phyloP scores from a whole-genome alignment of 2,797 vertebrate genomes.

The Rhadinocentrus ornatus region DNA sequence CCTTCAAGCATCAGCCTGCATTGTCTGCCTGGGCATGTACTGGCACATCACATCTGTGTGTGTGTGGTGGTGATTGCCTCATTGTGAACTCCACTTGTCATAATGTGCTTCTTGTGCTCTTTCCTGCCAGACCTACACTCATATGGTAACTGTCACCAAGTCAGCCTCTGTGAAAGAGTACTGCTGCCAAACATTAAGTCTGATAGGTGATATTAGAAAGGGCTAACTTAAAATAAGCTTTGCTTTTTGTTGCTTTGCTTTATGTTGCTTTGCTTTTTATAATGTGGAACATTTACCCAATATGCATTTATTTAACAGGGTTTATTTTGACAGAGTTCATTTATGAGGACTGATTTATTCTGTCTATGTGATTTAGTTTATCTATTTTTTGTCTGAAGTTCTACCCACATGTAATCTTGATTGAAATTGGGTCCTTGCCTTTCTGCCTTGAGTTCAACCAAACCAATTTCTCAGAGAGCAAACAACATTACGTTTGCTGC shows the following conservation, averaged over 20 bases:
- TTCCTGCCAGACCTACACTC: slow-evolving; percentile 45
- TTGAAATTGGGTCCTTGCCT: slow-evolving; percentile 52
- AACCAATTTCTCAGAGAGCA: slow-evolving; percentile 65
- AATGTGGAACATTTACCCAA: slow-evolving; percentile 30
- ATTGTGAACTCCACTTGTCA: slow-evolving; percentile 50
- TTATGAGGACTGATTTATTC: slow-evolving; percentile 40
- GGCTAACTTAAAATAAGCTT: slow-evolving; percentile 9
- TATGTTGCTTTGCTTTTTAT: slow-evolving; percentile 26
- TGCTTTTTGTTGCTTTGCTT: slow-evolving; percentile 23
- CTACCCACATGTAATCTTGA: slow-evolving; percentile 51
- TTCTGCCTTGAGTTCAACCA: slow-evolving; percentile 46
- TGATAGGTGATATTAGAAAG: slow-evolving; percentile 13
- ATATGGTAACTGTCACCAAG: slow-evolving; percentile 29
- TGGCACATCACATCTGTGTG: slow-evolving; percentile 24
- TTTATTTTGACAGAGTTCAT: slow-evolving; percentile 41
- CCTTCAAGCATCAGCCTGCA: slow-evolving; percentile 49
- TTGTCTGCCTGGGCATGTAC: slow-evolving; percentile 44
- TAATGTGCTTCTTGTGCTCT: slow-evolving; percentile 50
- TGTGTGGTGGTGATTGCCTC: slow-evolving; percentile 28
- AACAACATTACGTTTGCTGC: slow-evolving; percentile 52
- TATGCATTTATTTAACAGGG: slow-evolving; percentile 37
- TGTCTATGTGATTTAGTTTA: no score
- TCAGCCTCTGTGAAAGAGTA: slow-evolving; percentile 15
- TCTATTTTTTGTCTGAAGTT: slow-evolving; percentile 32
- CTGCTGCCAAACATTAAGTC: slow-evolving; percentile 19